Evolutionary conservation across 2,797 vertebrate species (phyloP), one percentile per base, ranked within the genome.

Genomic region (Muscicapa comitata): DNA sequence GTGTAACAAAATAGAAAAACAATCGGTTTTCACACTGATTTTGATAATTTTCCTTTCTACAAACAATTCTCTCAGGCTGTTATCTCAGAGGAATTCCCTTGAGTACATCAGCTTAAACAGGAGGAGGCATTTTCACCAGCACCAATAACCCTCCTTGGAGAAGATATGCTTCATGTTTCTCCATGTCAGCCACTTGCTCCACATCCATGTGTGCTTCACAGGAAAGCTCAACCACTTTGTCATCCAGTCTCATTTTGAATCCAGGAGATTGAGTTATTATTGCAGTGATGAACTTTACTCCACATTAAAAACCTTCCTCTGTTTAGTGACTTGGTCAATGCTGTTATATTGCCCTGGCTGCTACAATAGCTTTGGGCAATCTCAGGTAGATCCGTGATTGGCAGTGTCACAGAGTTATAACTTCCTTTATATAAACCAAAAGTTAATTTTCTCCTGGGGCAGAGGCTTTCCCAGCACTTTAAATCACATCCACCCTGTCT

Each of bases 101-200:
- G 2, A 61, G 37, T 4, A 16, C 53, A 31, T 28, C 8, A 37
- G 10, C 53, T 0, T 0, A 17, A 2, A 6, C 4, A 8, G 26
- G 17, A 63, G 55, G 31, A 65, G 35, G 17, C 1, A 0, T 75
- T 86, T 79, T 50, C 38, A 25, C 13, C 43, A 45, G 5, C 47
- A 75, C 8, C 24, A 73, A 3, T 40, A 50, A 7, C 9, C 6
- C 7, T 4, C 7, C 18, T 16, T 17, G 43, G 25, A 53, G 25
- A 79, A 16, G 11, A 70, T 20, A 23, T 2, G 0, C 53, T 40
- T 68, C 3, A 0, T 45, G 5, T 59, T 73, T 84, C 42, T 59
- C 3, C 0, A 0, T 10, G n/a, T 10, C 63, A 53, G 8, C 33
- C 54, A 31, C 13, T 94, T 68, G 1, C 21, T 65, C 31, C 40